phyloP scores from a whole-genome alignment of 2,888 invertebrate genomes.

The Papilio demoleus region DNA sequence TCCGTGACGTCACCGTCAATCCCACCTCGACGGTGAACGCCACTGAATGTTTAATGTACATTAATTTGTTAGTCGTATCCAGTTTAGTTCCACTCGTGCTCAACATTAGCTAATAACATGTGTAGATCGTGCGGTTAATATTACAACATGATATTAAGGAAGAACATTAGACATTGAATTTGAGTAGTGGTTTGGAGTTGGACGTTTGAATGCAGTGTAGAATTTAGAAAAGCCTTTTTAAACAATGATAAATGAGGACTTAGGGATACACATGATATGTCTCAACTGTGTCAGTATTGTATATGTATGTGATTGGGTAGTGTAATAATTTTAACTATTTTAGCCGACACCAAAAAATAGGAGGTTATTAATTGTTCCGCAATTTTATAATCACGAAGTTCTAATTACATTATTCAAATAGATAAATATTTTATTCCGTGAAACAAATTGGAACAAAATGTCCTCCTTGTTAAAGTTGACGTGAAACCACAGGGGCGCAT shows the following conservation, averaged over 20 bases:
- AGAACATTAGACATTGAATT: not conserved
- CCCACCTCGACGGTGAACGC: slow-evolving; percentile 60
- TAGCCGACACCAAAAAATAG: no score
- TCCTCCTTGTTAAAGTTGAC: slow-evolving; percentile 1
- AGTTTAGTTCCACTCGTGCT: slow-evolving; percentile 50
- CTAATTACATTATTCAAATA: not conserved
- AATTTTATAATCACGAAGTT: no score
- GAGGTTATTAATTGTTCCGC: no score
- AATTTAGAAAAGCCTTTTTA: not conserved
- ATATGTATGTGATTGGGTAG: no score
- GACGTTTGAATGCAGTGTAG: not conserved
- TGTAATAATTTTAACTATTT: no score
- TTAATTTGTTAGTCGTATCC: slow-evolving; percentile 73
- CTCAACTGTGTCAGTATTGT: no score
- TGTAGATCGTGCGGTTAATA: slow-evolving; percentile 41
- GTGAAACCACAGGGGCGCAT: slow-evolving; percentile 57
- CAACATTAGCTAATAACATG: slow-evolving; percentile 44
- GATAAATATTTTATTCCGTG: not conserved
- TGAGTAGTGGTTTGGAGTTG: not conserved
- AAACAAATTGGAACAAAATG: slow-evolving; percentile 6
- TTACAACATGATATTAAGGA: not conserved
- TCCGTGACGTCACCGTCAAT: slow-evolving; percentile 79
- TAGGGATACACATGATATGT: no score
- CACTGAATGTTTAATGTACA: slow-evolving; percentile 77
- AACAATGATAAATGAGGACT: no score